These are phyloP conservation scores for Aricia artaxerxes DNA, from an alignment of 2,888 invertebrate genomes.

Conservation along the genomic window DNA sequence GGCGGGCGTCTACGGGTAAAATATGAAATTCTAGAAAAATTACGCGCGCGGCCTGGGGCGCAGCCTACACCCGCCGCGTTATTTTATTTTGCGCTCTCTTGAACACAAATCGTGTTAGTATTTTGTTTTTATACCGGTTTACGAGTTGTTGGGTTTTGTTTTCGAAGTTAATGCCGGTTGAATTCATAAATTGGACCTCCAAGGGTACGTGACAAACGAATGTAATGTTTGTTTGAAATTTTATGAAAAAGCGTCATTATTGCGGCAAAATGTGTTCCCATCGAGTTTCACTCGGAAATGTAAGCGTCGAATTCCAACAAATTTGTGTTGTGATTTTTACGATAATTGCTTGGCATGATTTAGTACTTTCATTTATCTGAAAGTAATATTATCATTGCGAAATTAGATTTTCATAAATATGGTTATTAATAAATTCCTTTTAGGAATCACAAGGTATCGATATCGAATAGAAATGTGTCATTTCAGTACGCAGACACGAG, in stretches of 20 bases:
- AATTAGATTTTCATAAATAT: neutral
- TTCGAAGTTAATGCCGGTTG: slow-evolving; percentile 43
- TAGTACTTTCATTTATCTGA: neutral
- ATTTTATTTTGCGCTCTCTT: slow-evolving; percentile 78
- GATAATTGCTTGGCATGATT: neutral
- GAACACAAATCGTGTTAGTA: slow-evolving; percentile 62
- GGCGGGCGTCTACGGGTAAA: slow-evolving; percentile 65
- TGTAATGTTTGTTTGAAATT: slow-evolving; percentile 15
- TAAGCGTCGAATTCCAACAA: neutral
- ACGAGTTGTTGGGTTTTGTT: slow-evolving; percentile 56
- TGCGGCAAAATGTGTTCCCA: slow-evolving; percentile 1
- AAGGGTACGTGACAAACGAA: slow-evolving; percentile 38
- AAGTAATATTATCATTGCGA: neutral
- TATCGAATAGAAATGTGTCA: neutral
- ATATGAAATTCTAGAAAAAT: slow-evolving; percentile 76
- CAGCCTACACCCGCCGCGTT: slow-evolving; percentile 66
- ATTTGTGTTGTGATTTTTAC: neutral
- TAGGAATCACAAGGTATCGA: neutral
- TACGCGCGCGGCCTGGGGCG: slow-evolving; percentile 65
- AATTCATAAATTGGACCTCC: slow-evolving; percentile 43
- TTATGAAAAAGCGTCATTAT: slow-evolving; percentile 22
- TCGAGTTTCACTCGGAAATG: neutral
- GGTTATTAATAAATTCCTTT: neutral
- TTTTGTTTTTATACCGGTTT: slow-evolving; percentile 58
- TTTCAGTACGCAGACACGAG: neutral